Conservation (phyloP, 2,888 invertebrate genomes). For the Melieria picta region DNA sequence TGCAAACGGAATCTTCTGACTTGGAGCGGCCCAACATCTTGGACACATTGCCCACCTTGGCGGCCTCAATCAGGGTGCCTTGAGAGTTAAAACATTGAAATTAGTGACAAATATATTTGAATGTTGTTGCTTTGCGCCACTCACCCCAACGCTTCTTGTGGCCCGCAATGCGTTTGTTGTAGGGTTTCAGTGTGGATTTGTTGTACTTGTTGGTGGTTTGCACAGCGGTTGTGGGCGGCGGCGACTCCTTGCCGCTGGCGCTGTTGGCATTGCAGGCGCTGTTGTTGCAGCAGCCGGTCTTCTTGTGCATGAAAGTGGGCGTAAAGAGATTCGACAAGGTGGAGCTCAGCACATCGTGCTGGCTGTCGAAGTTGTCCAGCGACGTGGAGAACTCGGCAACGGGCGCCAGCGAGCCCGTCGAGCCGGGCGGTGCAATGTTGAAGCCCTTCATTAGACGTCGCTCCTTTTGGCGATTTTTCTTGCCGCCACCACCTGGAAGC, state of each 20-base stretch:
- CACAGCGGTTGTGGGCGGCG: constrained; percentile 44
- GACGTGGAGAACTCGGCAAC: constrained; percentile 84
- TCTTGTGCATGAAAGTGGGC: constrained; percentile 62
- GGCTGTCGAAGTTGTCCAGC: constrained; percentile 71
- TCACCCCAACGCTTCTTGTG: constrained; percentile 82
- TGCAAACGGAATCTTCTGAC: constrained; percentile 85
- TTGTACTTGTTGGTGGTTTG: constrained; percentile 59
- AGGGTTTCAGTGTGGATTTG: constrained; percentile 60
- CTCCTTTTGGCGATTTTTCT: constrained; percentile 93
- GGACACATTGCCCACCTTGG: constrained; percentile 82
- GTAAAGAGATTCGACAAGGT: constrained; percentile 76
- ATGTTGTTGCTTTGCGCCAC: neutral
- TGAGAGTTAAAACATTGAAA: neutral
- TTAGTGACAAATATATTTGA: neutral
- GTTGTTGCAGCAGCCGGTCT: constrained; percentile 50
- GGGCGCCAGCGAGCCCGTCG: constrained; percentile 73
- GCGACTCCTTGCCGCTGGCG: constrained; percentile 36
- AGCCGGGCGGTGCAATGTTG: constrained; percentile 83
- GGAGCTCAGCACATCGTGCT: constrained; percentile 74
- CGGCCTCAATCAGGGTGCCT: constrained; percentile 84
- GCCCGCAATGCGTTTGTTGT: constrained; percentile 69
- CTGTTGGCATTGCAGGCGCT: constrained; percentile 55
- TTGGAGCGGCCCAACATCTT: constrained; percentile 81
- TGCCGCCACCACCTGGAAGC: constrained; percentile 83
- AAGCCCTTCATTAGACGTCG: constrained; percentile 93